Conservation (phyloP, 1,140 invertebrate species). For the Zaprionus davidi region DNA sequence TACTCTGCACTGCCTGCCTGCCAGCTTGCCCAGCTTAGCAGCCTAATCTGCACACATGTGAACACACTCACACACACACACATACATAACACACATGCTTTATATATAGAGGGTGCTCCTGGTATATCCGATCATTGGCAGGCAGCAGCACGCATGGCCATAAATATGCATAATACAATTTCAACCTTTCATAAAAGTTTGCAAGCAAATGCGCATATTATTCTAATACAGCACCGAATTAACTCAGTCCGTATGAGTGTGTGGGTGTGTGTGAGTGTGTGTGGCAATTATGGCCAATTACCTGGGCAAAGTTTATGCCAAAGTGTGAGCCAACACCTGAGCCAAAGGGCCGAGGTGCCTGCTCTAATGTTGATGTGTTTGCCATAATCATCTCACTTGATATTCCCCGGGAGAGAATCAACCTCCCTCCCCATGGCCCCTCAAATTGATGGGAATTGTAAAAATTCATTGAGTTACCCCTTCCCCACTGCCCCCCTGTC, state of each 20-base stretch:
- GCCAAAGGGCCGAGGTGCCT: slow-evolving; percentile 18
- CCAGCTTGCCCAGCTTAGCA: slow-evolving; percentile 4
- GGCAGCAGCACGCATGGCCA: slow-evolving; percentile 47
- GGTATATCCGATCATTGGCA: slow-evolving; percentile 33
- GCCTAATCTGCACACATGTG: slow-evolving; percentile 19
- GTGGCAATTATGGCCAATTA: slow-evolving; percentile 66
- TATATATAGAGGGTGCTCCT: neutral
- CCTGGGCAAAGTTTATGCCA: slow-evolving; percentile 65
- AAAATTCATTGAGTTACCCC: slow-evolving; percentile 66
- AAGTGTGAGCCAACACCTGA: slow-evolving; percentile 60
- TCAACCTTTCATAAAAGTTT: slow-evolving; percentile 73
- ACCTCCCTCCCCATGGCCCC: neutral
- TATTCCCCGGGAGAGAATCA: slow-evolving; percentile 25
- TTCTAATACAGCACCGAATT: slow-evolving; percentile 76
- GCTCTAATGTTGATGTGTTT: slow-evolving; percentile 64
- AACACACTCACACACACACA: neutral
- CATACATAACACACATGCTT: neutral
- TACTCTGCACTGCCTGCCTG: neutral
- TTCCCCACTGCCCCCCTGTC: neutral
- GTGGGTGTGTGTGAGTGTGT: slow-evolving; percentile 17
- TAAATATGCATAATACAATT: slow-evolving; percentile 80
- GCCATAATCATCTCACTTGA: slow-evolving; percentile 77
- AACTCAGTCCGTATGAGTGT: slow-evolving; percentile 32
- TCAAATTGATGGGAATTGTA: slow-evolving; percentile 73
- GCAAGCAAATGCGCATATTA: slow-evolving; percentile 79